Evolutionary conservation across 2,888 invertebrate genomes (phyloP).

Genomic region (Ethmia dodecea): DNA sequence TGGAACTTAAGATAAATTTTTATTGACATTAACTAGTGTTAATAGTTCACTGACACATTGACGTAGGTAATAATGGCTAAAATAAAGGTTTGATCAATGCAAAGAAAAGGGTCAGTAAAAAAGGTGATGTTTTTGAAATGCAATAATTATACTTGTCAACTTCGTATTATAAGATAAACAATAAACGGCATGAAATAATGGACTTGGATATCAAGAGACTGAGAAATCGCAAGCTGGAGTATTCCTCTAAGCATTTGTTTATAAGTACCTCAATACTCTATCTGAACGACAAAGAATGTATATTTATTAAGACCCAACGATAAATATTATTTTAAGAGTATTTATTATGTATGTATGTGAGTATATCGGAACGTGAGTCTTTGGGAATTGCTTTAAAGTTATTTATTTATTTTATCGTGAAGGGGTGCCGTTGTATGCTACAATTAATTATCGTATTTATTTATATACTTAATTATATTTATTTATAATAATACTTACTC

Average conservation of each 20-base stretch:
- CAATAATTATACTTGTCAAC: no score
- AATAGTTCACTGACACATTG: no score
- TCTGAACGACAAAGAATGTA: conserved; percentile 4
- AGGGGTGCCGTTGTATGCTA: conserved; percentile 14
- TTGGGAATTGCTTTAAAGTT: conserved; percentile 68
- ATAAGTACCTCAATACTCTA: conserved; percentile 53
- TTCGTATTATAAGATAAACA: no score
- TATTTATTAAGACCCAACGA: conserved; percentile 12
- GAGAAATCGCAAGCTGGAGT: conserved; percentile 23
- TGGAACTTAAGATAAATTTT: no score
- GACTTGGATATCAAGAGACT: conserved; percentile 16
- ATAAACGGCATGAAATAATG: conserved; percentile 24
- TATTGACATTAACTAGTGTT: no score
- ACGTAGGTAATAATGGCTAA: no score
- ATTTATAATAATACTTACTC: conserved; percentile 18
- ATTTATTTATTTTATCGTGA: conserved; percentile 21
- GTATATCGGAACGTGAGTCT: conserved; percentile 40
- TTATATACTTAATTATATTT: conserved; percentile 3
- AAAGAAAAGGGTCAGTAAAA: no score
- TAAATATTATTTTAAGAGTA: conserved; percentile 26
- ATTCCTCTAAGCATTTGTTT: conserved; percentile 28
- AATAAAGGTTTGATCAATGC: no score
- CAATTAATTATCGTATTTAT: conserved; percentile 12
- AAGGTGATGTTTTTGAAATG: no score
- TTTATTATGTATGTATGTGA: conserved; percentile 32